A percentile compares a stretch with the other conserved stretches of the same genome.
These are phyloP conservation scores for Mus spicilegus DNA, from an alignment of 2,113 vertebrate genomes.

Conservation along the genomic window DNA sequence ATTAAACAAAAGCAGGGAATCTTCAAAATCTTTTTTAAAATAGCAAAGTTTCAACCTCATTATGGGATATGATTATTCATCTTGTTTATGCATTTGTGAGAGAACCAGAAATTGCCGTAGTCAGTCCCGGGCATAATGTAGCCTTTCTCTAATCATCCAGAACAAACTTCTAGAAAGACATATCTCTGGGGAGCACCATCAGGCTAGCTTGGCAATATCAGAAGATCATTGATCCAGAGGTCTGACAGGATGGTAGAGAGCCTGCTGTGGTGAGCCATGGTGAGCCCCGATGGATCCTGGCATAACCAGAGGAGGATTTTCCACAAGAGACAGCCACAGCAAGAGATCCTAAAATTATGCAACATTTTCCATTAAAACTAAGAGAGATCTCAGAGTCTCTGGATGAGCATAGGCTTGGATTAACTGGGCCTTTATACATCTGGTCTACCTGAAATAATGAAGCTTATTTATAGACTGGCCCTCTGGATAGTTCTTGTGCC, in stretches of 20 bases:
- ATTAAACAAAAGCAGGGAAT: slow-evolving; percentile 36
- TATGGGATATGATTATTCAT: slow-evolving; percentile 29
- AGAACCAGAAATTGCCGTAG: slow-evolving; percentile 60
- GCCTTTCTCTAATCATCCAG: slow-evolving; percentile 74
- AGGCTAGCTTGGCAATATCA: slow-evolving; percentile 64
- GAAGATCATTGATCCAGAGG: slow-evolving; percentile 50
- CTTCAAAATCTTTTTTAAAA: slow-evolving; percentile 48
- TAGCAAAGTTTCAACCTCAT: slow-evolving; percentile 31
- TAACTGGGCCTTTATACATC: background rate
- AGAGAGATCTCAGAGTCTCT: background rate
- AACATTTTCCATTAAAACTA: slow-evolving; percentile 11
- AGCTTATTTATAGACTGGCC: background rate
- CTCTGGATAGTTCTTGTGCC: background rate
- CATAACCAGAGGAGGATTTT: slow-evolving; percentile 43
- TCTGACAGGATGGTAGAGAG: slow-evolving; percentile 42
- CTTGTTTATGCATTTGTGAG: background rate
- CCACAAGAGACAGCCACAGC: background rate
- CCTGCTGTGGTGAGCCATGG: slow-evolving; percentile 15
- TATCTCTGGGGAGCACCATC: slow-evolving; percentile 40
- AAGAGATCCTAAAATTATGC: slow-evolving; percentile 11
- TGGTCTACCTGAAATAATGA: background rate
- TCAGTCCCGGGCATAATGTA: slow-evolving; percentile 31
- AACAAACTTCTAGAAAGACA: slow-evolving; percentile 66
- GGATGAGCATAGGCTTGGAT: background rate
- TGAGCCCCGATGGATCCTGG: slow-evolving; percentile 42